Base-by-base conservation (phyloP, 2,888 invertebrate genomes). In the Deilephila elpenor region DNA sequence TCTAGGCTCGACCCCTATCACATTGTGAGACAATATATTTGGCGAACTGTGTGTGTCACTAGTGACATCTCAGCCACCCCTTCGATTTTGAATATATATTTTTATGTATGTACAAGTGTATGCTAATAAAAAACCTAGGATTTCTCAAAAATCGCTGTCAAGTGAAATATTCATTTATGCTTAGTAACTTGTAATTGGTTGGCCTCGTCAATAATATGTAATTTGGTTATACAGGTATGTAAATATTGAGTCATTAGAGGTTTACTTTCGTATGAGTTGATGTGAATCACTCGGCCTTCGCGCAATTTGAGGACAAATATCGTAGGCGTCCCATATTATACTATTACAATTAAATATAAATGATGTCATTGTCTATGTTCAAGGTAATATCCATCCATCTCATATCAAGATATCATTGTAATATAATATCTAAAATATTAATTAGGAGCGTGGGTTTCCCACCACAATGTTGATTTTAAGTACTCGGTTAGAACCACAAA, bases 291-390 rank as follows among this genome's bases (percentile, higher is more conserved):
- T 44, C 19, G 14, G 20, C 8, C 44, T 64, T 5, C 20, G 14
- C 44, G 37, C 2, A 32, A 5, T 34, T 62, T 34, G 6, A 64
- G 14, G 44, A 17, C 44, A 20, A 64, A n/a, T n/a, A n/a, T 56
- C 44, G 64, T 64, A 8, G 64, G 64, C 44, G 64, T 64, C 8
- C 5, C 64, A 37, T 25, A 25, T 25, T 19, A 32, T 64, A 37
- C 34, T 20, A 37, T 64, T 44, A 64, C 64, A 64, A 64, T 11
- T 20, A 64, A 37, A 64, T 61, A 32, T 7, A n/a, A 19, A 62
- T 44, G 64, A 44, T 64, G 64, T 64, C 44, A 64, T 20, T 64
- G 37, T 37, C 44, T 20, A n/a, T n/a, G 4, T 8, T 20, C 64
- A 64, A 64, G 64, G 64, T 44, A 44, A 44, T 25, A 20, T 8